These are phyloP conservation scores for Ischnura elegans DNA, from an alignment of 2,888 invertebrate species.

Conservation along the genomic window DNA sequence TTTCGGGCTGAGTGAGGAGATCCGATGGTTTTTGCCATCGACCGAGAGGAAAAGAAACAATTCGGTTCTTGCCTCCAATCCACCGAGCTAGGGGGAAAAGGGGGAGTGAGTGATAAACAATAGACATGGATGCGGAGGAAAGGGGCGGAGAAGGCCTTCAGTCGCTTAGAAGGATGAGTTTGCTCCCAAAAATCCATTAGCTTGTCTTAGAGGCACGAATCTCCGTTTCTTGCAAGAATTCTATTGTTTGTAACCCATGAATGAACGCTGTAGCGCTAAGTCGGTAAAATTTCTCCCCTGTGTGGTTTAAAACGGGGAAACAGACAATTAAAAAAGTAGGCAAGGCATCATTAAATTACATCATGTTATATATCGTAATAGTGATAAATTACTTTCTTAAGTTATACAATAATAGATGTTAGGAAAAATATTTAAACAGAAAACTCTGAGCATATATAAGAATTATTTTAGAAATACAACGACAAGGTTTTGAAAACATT, in stretches of 20 bases:
- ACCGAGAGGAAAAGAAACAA: background rate
- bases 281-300: background rate
- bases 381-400: too few species aligned
- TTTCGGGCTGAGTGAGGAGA: background rate
- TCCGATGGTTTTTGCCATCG: constrained; percentile 11
- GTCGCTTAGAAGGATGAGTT: background rate
- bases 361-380: too few species aligned
- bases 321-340: too few species aligned
- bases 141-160: background rate
- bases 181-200: background rate
- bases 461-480: too few species aligned
- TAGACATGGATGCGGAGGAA: background rate
- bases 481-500: too few species aligned
- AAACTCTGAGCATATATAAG: too few species aligned
- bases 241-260: background rate
- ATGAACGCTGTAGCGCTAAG: background rate
- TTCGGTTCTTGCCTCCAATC: background rate
- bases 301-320: background rate
- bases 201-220: background rate
- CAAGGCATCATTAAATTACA: too few species aligned
- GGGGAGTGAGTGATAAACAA: background rate
- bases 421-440: too few species aligned
- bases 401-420: too few species aligned
- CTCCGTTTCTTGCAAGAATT: background rate
- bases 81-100: background rate